phyloP scores from a whole-genome alignment of 2,888 invertebrate species.

The Aphidoletes aphidimyza region DNA sequence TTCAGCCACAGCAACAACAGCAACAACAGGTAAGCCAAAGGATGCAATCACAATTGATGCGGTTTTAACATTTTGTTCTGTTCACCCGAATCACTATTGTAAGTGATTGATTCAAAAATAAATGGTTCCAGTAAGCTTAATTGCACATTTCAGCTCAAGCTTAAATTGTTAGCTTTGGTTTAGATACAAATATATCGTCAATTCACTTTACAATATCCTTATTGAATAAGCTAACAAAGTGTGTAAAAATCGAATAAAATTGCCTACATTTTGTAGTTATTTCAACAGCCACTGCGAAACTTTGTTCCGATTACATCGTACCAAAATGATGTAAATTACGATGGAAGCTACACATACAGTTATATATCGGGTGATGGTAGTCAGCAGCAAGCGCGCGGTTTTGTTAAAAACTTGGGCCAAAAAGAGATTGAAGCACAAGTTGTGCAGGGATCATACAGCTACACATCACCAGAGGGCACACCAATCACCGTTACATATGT shows the following conservation, averaged over 20 bases:
- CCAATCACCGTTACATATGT: constrained; percentile 77
- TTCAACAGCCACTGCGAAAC: constrained; percentile 60
- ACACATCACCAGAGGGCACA: constrained; percentile 78
- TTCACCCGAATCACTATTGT: no score
- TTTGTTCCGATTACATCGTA: constrained; percentile 66
- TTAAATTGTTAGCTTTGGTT: no score
- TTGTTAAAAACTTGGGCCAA: constrained; percentile 76
- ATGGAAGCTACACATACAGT: constrained; percentile 69
- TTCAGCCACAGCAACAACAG: constrained; percentile 58
- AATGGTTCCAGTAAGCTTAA: no score
- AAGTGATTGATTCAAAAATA: no score
- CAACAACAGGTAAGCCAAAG: neutral
- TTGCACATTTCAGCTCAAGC: no score
- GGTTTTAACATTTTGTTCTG: no score
- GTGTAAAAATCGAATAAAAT: no score
- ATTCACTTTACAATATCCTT: no score
- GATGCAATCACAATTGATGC: neutral
- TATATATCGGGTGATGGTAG: constrained; percentile 82
- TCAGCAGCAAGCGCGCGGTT: constrained; percentile 81
- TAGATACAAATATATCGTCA: no score
- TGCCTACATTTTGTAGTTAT: constrained; percentile 52
- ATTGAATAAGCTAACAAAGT: no score
- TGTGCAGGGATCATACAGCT: constrained; percentile 80
- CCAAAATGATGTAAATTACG: constrained; percentile 66
- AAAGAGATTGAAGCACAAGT: constrained; percentile 77